Evolutionary conservation across 2,113 vertebrate genomes (phyloP).

Genomic region (Vanacampus margaritifer): DNA sequence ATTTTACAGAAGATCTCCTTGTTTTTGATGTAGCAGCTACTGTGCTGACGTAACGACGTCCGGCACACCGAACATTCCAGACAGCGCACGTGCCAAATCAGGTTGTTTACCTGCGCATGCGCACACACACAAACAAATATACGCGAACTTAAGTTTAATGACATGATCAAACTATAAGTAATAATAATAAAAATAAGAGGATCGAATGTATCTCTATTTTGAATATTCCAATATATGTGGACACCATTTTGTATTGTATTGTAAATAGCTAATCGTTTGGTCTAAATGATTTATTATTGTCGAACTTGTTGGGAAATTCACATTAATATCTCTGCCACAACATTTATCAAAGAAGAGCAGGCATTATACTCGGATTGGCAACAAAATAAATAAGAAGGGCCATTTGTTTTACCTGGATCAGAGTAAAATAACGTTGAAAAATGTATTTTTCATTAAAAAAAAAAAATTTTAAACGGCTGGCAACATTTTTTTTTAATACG

Average conservation of each 20-base stretch:
- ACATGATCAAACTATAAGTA: background rate
- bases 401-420: background rate
- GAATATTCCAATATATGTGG: too few species aligned
- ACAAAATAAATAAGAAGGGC: too few species aligned
- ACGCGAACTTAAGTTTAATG: too few species aligned
- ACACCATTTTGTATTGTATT: background rate
- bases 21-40: constrained; percentile 99
- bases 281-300: background rate
- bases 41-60: constrained; percentile 91
- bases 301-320: background rate
- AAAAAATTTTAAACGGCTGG: too few species aligned
- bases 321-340: background rate
- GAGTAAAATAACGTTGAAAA: background rate
- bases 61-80: constrained; percentile 96
- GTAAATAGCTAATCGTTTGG: background rate
- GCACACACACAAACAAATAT: background rate
- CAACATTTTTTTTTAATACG: background rate
- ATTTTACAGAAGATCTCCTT: constrained; percentile 99
- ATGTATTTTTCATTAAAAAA: too few species aligned
- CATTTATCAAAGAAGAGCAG: background rate
- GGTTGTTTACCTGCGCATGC: constrained; percentile 87
- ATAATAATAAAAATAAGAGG: background rate
- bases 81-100: constrained; percentile 97
- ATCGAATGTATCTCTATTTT: background rate
- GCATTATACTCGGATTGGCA: too few species aligned